A percentile compares a stretch with the other conserved stretches of the same genome.
Evolutionary conservation across 2,113 vertebrate species (phyloP).

Genomic region (Dendropsophus ebraccatus): DNA sequence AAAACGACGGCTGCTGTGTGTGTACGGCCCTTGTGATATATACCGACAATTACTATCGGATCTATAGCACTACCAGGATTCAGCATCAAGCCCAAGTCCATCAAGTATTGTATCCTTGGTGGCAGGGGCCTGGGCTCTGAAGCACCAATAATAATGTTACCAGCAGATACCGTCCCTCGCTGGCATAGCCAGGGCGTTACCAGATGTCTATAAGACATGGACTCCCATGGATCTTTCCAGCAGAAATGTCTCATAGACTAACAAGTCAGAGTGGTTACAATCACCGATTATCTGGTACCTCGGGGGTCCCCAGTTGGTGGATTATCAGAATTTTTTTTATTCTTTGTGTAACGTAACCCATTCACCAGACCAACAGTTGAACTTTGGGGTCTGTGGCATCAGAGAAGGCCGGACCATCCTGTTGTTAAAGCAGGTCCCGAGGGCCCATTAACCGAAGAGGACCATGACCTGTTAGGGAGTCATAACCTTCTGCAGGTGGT

Average conservation of each 20-base stretch:
- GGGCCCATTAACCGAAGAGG: neutral
- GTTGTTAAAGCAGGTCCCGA: neutral
- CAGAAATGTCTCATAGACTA: neutral
- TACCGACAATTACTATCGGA: neutral
- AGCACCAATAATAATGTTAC: neutral
- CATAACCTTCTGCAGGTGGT: no score
- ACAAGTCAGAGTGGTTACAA: no score
- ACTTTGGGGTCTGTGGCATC: no score
- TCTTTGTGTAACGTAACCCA: neutral
- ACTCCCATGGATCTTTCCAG: neutral
- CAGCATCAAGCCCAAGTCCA: neutral
- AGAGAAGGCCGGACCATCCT: neutral
- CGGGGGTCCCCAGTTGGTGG: no score
- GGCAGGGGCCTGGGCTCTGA: neutral
- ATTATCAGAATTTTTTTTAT: no score
- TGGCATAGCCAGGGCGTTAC: neutral
- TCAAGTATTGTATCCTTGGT: neutral
- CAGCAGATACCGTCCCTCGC: neutral
- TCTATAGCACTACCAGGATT: no score
- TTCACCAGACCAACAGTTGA: neutral
- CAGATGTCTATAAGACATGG: neutral
- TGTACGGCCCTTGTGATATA: neutral
- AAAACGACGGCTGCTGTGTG: neutral
- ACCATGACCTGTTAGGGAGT: neutral
- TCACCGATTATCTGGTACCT: no score